phyloP scores from a whole-genome alignment of 2,797 vertebrate genomes.

The Babyrousa celebensis region DNA sequence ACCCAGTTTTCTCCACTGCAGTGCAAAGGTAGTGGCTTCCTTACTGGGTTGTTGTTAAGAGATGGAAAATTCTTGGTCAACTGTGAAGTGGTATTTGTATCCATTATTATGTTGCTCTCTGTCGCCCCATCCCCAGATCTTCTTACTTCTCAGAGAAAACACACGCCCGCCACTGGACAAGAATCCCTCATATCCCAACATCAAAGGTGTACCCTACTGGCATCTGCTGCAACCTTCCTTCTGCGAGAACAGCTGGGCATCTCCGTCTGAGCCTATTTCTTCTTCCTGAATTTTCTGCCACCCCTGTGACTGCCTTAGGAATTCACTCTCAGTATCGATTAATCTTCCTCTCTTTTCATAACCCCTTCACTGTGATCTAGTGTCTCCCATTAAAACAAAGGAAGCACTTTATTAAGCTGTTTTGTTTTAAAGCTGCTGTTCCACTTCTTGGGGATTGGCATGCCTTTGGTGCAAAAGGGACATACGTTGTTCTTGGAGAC shows the following conservation, averaged over 20 bases:
- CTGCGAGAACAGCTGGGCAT: not conserved
- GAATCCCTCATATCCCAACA: conserved; percentile 24
- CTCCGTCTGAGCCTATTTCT: not conserved
- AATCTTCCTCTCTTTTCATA: not conserved
- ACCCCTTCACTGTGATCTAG: not conserved
- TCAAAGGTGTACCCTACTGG: not conserved
- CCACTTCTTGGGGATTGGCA: not conserved
- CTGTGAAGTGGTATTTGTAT: not conserved
- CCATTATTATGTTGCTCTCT: conserved; percentile 37
- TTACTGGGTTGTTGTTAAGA: not conserved
- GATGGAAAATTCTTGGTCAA: not conserved
- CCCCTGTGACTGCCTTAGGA: not conserved
- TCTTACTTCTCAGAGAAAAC: conserved; percentile 59
- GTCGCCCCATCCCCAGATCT: not conserved
- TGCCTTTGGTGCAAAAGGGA: not conserved
- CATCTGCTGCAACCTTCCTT: not conserved
- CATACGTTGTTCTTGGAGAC: not conserved
- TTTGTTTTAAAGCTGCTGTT: not conserved
- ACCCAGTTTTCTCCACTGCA: not conserved
- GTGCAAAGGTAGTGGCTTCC: not conserved
- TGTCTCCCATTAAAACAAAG: not conserved
- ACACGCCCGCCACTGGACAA: not conserved
- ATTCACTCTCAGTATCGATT: not conserved
- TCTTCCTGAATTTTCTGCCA: not conserved
- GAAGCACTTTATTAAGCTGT: not conserved